Conservation (phyloP, 2,797 vertebrate species). For the Arrhamphus sclerolepis region DNA sequence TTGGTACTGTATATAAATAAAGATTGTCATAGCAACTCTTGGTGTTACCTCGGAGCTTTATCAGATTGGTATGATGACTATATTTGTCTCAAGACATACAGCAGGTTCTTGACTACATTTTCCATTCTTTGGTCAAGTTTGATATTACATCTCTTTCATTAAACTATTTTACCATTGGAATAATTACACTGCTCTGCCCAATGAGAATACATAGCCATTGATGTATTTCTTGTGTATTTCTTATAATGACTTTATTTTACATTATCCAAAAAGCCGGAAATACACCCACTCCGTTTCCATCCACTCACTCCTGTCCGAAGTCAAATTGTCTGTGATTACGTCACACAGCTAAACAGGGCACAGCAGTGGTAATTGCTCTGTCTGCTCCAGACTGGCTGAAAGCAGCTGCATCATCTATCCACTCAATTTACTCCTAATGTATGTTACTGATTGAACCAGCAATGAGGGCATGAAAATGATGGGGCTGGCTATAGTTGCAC, state of each 20-base stretch:
- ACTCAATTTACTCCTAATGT: constrained; percentile 73
- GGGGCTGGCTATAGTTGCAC: constrained; percentile 45
- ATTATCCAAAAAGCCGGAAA: constrained; percentile 14
- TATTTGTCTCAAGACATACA: too few species aligned
- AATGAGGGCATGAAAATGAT: constrained; percentile 61
- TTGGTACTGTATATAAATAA: too few species aligned
- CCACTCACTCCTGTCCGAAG: constrained; percentile 32
- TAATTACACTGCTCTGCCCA: too few species aligned
- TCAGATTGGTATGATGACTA: too few species aligned
- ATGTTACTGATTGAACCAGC: constrained; percentile 72
- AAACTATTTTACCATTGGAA: background rate
- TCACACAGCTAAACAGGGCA: constrained; percentile 57
- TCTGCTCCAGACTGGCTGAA: constrained; percentile 53
- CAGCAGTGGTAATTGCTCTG: constrained; percentile 55
- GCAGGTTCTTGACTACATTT: too few species aligned
- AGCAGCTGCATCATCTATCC: constrained; percentile 72
- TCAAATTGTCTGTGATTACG: constrained; percentile 32
- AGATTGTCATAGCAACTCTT: too few species aligned
- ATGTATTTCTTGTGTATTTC: constrained; percentile 7
- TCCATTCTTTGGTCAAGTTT: too few species aligned
- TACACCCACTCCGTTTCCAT: constrained; percentile 1
- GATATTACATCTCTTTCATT: too few species aligned
- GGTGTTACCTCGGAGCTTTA: too few species aligned
- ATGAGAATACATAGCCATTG: background rate
- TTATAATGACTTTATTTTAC: constrained; percentile 6